A percentile compares a stretch with the other conserved stretches of the same genome.
Evolutionary conservation across 2,113 vertebrate genomes (phyloP).

Genomic region (Poeciliopsis prolifica): DNA sequence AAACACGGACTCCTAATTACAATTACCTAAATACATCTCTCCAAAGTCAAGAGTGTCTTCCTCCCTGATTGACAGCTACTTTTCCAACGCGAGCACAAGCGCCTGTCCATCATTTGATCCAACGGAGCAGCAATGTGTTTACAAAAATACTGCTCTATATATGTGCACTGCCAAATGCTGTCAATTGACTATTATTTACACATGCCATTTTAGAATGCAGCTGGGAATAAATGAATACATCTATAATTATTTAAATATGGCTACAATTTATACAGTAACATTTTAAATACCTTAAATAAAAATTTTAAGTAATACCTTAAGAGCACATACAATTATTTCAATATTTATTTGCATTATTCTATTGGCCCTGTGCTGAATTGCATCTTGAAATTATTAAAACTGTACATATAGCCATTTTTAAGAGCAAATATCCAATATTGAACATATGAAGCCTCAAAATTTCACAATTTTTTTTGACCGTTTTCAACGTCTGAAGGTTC

Average conservation of each 20-base stretch:
- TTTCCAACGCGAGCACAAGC: slow-evolving; percentile 37
- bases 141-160: not conserved
- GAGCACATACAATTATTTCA: not conserved
- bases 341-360: not conserved
- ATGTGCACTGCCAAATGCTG: not conserved
- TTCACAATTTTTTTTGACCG: too few species aligned
- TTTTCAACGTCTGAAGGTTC: too few species aligned
- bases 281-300: not conserved
- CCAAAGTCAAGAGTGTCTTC: slow-evolving; percentile 2
- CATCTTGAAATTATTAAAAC: too few species aligned
- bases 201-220: not conserved
- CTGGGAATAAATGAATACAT: not conserved
- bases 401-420: too few species aligned
- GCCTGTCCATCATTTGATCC: slow-evolving; percentile 46
- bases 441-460: too few species aligned
- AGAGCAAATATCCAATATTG: too few species aligned
- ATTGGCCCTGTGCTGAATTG: too few species aligned
- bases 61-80: slow-evolving; percentile 10
- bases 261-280: not conserved
- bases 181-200: too few species aligned
- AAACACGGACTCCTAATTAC: not conserved
- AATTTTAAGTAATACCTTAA: not conserved
- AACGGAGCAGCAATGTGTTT: not conserved
- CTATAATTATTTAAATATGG: not conserved
- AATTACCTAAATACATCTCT: not conserved